A percentile compares a stretch with the other conserved stretches of the same genome.
phyloP scores from a whole-genome alignment of 2,888 invertebrate genomes.

The Blera fallax region DNA sequence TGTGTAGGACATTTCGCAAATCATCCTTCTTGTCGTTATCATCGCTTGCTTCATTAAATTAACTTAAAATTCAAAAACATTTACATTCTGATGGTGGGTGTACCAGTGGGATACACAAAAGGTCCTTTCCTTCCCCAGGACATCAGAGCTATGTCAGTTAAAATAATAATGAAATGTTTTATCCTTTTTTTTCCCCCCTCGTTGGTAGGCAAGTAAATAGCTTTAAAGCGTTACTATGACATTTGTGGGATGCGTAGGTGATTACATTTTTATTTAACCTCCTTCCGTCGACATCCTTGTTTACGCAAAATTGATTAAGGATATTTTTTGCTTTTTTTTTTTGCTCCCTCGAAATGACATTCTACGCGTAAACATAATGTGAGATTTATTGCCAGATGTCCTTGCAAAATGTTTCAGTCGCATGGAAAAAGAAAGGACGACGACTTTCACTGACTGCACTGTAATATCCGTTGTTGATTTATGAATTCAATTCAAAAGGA shows the following conservation, averaged over 20 bases:
- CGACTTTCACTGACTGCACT: conserved; percentile 6
- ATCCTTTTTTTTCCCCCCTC: background rate
- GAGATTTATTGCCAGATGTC: conserved; percentile 47
- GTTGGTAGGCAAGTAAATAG: background rate
- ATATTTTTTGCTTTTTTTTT: background rate
- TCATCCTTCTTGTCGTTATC: conserved; percentile 13
- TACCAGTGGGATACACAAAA: background rate
- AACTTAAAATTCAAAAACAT: background rate
- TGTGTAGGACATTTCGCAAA: background rate
- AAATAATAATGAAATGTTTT: background rate
- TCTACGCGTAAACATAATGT: conserved; percentile 18
- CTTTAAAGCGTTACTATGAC: background rate
- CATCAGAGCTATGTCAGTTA: background rate
- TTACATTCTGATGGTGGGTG: background rate
- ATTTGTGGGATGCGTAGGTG: background rate
- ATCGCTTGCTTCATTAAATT: conserved; percentile 31
- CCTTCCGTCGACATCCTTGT: background rate
- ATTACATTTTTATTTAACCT: background rate
- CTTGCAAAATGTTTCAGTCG: conserved; percentile 17
- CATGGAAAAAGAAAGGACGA: too few species aligned
- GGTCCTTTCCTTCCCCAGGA: background rate
- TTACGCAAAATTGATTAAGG: background rate
- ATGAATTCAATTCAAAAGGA: conserved; percentile 69
- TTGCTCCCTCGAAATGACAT: conserved; percentile 1
- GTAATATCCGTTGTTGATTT: conserved; percentile 49